Evolutionary conservation across 1,140 invertebrate genomes (phyloP).

Genomic region (Bemisia tabaci): DNA sequence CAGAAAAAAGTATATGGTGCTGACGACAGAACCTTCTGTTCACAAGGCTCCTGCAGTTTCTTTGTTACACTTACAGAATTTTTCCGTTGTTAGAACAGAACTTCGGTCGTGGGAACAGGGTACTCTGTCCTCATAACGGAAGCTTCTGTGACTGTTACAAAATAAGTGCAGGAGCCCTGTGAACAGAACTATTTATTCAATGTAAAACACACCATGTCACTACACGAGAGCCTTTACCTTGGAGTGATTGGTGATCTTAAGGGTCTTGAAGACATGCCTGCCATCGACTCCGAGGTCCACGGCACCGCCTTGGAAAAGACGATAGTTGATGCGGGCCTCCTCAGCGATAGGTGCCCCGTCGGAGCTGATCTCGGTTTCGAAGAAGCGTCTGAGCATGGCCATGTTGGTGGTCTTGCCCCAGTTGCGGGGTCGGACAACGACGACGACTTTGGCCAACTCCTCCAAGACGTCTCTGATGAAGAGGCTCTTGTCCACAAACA

Average conservation of each 20-base stretch:
- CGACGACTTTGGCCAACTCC: neutral
- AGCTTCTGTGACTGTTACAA: too few species aligned
- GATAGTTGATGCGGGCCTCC: neutral
- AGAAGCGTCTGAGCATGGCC: constrained; percentile 5
- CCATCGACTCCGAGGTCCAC: neutral
- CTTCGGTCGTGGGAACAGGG: too few species aligned
- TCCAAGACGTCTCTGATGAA: constrained; percentile 3
- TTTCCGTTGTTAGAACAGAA: too few species aligned
- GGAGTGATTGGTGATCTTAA: constrained; percentile 6
- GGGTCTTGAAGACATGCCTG: neutral
- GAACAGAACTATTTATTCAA: too few species aligned
- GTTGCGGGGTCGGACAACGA: constrained; percentile 4
- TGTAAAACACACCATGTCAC: too few species aligned
- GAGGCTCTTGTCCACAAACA: constrained; percentile 7
- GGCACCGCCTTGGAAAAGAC: constrained; percentile 1
- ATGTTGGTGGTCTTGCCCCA: constrained; percentile 7
- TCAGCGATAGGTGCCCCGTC: neutral
- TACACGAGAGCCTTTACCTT: neutral
- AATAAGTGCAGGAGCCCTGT: too few species aligned
- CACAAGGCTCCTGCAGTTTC: too few species aligned
- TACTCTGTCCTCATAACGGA: too few species aligned
- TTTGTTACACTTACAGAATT: too few species aligned
- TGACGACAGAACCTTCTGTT: too few species aligned
- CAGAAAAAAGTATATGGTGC: too few species aligned
- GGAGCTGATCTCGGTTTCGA: neutral